These are phyloP conservation scores for Sycophaga agraensis DNA, from an alignment of 1,140 invertebrate species.

Conservation along the genomic window DNA sequence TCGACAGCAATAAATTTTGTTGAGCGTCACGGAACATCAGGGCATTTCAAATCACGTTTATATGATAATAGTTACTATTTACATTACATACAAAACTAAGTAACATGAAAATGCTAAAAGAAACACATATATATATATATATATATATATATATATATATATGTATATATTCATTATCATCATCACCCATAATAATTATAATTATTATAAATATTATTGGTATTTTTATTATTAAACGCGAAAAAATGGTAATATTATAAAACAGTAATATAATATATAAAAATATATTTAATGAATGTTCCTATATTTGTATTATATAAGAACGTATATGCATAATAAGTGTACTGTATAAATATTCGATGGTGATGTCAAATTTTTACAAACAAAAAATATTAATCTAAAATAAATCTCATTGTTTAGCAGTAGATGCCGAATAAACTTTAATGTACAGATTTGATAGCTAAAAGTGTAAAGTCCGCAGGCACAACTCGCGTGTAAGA, in stretches of 20 bases:
- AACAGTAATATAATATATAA: conserved; percentile 47
- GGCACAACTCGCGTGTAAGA: neutral
- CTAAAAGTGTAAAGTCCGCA: neutral
- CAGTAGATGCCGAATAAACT: conserved; percentile 27
- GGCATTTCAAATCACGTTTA: conserved; percentile 53
- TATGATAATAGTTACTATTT: conserved; percentile 43
- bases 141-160: conserved; percentile 1
- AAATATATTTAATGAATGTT: conserved; percentile 60
- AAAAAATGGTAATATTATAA: conserved; percentile 36
- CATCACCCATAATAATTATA: neutral
- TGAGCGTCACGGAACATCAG: conserved; percentile 49
- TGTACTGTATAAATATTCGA: conserved; percentile 56
- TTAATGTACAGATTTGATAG: conserved; percentile 11
- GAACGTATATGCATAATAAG: conserved; percentile 44
- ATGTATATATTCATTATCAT: conserved; percentile 37
- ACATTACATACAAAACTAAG: conserved; percentile 50
- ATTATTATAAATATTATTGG: neutral
- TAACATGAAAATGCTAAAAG: conserved; percentile 46
- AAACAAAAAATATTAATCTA: conserved; percentile 29
- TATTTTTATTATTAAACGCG: conserved; percentile 36
- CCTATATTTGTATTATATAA: conserved; percentile 56
- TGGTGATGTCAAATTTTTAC: conserved; percentile 57
- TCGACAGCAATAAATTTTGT: conserved; percentile 7
- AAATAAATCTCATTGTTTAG: conserved; percentile 39
- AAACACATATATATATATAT: conserved; percentile 19